These are phyloP conservation scores for Porites australiensis DNA, from an alignment of 64 coral and sea anemone species.

Conservation along the genomic window DNA sequence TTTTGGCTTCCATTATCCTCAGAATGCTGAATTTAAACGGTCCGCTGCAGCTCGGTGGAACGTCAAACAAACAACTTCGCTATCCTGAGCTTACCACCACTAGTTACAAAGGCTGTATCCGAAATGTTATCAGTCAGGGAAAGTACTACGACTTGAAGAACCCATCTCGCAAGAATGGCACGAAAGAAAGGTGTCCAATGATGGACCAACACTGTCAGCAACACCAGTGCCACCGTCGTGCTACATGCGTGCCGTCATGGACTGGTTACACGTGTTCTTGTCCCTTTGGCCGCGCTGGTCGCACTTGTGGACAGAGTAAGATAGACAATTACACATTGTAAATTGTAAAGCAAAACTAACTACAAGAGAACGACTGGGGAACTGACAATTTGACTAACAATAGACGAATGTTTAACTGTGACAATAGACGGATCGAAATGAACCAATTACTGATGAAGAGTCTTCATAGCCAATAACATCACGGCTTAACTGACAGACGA, in stretches of 20 bases:
- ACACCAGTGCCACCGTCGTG: constrained; percentile 57
- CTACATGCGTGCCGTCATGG: constrained; percentile 83
- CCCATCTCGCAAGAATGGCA: constrained; percentile 44
- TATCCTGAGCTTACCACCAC: constrained; percentile 71
- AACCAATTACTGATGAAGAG: too few species aligned
- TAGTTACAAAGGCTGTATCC: constrained; percentile 91
- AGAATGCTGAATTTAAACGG: constrained; percentile 81
- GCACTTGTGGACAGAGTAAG: constrained; percentile 50
- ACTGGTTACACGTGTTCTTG: constrained; percentile 78
- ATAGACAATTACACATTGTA: neutral
- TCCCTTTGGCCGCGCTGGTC: constrained; percentile 34
- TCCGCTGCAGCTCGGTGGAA: constrained; percentile 90
- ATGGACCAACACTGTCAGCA: constrained; percentile 87
- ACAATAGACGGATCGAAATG: too few species aligned
- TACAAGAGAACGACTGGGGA: neutral
- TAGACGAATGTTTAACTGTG: too few species aligned
- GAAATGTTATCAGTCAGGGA: constrained; percentile 83
- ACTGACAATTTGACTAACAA: too few species aligned
- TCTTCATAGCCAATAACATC: too few species aligned
- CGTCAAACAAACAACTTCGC: constrained; percentile 52
- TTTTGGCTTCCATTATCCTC: neutral
- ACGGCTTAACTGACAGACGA: too few species aligned
- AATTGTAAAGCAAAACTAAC: neutral
- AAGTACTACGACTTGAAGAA: constrained; percentile 61
- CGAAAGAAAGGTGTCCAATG: constrained; percentile 79